These are phyloP conservation scores for Ceratotherium simum DNA, from an alignment of 2,113 vertebrate genomes.

Conservation along the genomic window DNA sequence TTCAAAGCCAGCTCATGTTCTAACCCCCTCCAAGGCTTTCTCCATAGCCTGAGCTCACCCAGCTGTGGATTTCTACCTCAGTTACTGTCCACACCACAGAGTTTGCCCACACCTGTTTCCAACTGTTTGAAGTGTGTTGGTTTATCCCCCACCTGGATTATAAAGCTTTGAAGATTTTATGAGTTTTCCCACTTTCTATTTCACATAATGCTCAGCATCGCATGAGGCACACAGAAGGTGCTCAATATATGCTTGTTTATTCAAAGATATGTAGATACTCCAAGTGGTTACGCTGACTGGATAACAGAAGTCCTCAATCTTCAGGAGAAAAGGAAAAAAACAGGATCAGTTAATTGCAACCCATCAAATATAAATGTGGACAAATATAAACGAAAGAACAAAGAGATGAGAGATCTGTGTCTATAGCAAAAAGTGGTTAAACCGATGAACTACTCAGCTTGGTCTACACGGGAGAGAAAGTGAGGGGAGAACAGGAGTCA, in stretches of 20 bases:
- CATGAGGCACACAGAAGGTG: no score
- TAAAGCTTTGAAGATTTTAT: not conserved
- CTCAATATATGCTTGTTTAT: not conserved
- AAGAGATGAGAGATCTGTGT: not conserved
- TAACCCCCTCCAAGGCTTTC: not conserved
- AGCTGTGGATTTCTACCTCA: not conserved
- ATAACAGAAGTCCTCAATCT: not conserved
- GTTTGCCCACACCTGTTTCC: not conserved
- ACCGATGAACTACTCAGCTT: accelerated
- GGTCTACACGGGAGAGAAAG: not conserved
- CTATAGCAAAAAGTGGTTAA: not conserved
- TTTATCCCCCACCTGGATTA: not conserved
- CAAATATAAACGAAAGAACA: no score
- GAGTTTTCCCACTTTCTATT: not conserved
- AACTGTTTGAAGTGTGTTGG: not conserved
- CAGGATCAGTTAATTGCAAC: not conserved
- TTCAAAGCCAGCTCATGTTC: no score
- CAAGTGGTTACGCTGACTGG: no score
- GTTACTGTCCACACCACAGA: not conserved
- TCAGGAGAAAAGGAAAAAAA: not conserved
- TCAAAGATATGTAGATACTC: not conserved
- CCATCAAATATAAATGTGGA: not conserved
- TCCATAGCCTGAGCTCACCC: not conserved
- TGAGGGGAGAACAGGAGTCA: accelerated
- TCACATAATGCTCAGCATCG: not conserved